Base-by-base conservation (phyloP, 2,113 vertebrate species). In the Romanogobio albipinnatus region DNA sequence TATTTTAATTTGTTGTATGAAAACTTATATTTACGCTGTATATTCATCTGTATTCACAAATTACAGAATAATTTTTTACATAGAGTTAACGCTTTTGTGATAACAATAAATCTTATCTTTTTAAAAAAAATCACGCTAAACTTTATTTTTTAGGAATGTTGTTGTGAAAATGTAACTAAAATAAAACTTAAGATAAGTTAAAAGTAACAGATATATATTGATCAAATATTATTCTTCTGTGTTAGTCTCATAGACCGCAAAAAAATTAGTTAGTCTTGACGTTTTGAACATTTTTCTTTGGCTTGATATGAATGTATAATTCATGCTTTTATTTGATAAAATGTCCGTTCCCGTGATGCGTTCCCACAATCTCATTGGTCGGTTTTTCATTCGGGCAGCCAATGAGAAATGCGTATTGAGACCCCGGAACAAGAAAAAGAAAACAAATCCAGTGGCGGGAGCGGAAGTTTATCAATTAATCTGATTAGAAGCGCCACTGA, bases 401-500 rank as follows among this genome's bases (percentile, higher is more conserved):
- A 86, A 83, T 83, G 9, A 59, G 4, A 22, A 61, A 49, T 2
- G 51, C 59, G 51, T 26, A 5, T 19, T 61, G 1, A 83, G 5
- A n/a, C 22, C 19, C 84, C 84, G 84, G 84, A 85, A 81, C 8
- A 13, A 81, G 58, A 76, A 71, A 4, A 15, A 39, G 39, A 39
- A 39, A 39, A 53, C 36, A 82, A 82, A 26, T 9, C 8, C 4
- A 74, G 19, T 74, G 87, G 87, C 87, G 87, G 84, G 87, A 81
- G 68, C 15, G 7, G 43, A 53, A 74, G 14, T 47, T 39, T 24
- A 1, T n/a, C 2, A 11, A 9, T 33, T 39, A 66, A 75, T 83
- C 82, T 22, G 3, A 7, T 11, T 51, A 26, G 10, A 9, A 39
- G 22, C 15, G 26, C 43, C 6, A 36, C 2, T 39, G 2, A 51